Percentiles rank a stretch among this genome's conserved stretches.
Conservation (phyloP, 2,797 vertebrate species). For the Halcyon leucocephala region DNA sequence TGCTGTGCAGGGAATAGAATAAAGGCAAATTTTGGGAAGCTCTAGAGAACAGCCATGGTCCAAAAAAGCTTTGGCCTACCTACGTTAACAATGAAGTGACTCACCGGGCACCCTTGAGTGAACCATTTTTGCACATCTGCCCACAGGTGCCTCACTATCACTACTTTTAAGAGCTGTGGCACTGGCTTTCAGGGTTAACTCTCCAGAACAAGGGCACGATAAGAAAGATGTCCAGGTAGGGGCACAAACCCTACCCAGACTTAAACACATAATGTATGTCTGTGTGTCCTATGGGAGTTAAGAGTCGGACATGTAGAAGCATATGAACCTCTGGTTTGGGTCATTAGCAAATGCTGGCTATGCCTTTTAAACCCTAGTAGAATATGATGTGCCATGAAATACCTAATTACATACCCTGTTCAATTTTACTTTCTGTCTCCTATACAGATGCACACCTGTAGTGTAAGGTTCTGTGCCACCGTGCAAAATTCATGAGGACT, state of each 20-base stretch:
- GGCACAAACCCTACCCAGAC: not conserved
- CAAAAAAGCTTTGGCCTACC: not conserved
- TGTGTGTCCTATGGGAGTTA: not conserved
- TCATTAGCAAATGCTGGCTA: not conserved
- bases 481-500: not conserved
- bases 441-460: not conserved
- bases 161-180: not conserved
- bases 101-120: not conserved
- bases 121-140: not conserved
- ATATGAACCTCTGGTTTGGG: not conserved
- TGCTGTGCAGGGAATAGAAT: not conserved
- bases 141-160: not conserved
- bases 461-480: not conserved
- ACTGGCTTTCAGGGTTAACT: not conserved
- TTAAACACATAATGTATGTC: not conserved
- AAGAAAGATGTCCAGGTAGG: not conserved
- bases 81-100: not conserved
- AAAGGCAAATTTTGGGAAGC: not conserved
- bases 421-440: slow-evolving; percentile 1
- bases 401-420: not conserved
- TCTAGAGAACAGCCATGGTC: not conserved
- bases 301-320: not conserved
- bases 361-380: not conserved
- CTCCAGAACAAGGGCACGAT: not conserved
- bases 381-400: not conserved